Evolutionary conservation across 2,797 vertebrate species (phyloP).

Genomic region (Antrozous pallidus): DNA sequence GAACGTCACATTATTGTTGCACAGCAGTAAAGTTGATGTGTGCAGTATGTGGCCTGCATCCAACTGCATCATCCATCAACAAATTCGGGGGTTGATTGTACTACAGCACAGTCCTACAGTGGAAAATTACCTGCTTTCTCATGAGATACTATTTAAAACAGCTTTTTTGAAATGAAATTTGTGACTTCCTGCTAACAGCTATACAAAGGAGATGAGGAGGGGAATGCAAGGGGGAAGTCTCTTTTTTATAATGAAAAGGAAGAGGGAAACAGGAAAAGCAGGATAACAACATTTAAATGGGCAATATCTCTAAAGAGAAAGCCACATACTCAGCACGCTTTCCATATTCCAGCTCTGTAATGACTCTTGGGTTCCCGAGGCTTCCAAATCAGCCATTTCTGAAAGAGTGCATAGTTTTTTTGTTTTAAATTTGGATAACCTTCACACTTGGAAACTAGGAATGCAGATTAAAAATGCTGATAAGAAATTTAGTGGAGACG

Average conservation of each 20-base stretch:
- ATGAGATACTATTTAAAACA: slow-evolving; percentile 51
- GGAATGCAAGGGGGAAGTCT: neutral
- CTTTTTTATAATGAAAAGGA: slow-evolving; percentile 12
- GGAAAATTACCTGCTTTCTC: slow-evolving; percentile 43
- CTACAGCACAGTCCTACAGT: neutral
- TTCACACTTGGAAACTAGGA: neutral
- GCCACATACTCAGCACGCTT: neutral
- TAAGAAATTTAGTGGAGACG: neutral
- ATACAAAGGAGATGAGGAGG: neutral
- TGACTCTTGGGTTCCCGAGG: slow-evolving; percentile 6
- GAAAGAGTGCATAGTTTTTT: neutral
- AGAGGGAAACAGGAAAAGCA: slow-evolving; percentile 43
- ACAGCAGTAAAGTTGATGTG: neutral
- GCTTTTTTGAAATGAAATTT: slow-evolving; percentile 57
- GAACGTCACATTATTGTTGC: neutral
- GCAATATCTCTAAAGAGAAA: slow-evolving; percentile 23
- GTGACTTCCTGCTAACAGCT: slow-evolving; percentile 47
- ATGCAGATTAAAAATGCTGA: neutral
- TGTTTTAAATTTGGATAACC: neutral
- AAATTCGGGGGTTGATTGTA: neutral
- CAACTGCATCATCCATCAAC: neutral
- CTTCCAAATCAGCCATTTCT: slow-evolving; percentile 27
- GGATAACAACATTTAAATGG: slow-evolving; percentile 56
- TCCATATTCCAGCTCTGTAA: neutral
- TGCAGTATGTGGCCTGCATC: neutral